Evolutionary conservation across 2,888 invertebrate species (phyloP), one percentile per base, ranked within the genome.

Genomic region (Andrena flavipes): DNA sequence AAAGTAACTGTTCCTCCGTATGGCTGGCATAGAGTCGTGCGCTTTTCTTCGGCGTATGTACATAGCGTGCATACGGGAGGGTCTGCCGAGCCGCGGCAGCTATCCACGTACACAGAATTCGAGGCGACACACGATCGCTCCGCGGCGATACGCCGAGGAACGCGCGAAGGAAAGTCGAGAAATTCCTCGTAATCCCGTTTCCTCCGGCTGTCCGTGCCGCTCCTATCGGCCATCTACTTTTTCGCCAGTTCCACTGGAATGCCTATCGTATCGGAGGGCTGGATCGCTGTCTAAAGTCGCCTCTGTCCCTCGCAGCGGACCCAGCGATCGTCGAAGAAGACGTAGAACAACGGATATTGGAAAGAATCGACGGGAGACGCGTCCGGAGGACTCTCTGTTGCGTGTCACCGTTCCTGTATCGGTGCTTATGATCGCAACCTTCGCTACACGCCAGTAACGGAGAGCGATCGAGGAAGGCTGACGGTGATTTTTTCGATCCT

Each of bases 171-270:
- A 79, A 67, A 79, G 74, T 69, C 84, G 84, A 85, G 77, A 80
- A 84, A 85, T 85, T 85, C 85, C 79, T 23, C 51, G 82, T 77
- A 82, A 85, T 84, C 85, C 84, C 76, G 79, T 73, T 79, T 80
- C 59, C 80, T 68, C 35, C 68, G 35, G 65, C 33, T 33, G 42
- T 35, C 48, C 63, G 65, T 72, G 8, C 79, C 62, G 63, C 69
- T 59, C 76, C 35, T 76, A 76, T 80, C 83, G 70, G 42, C 49
- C 82, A 74, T 82, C 84, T 63, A 70, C 71, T 78, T 84, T 78
- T 84, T 80, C 71, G 23, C 60, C 59, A 26, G 56, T 23, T 60
- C 35, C 29, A 16, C 13, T 33, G 70, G 67, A 78, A 69, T 76
- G 71, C 78, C 74, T 70, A 42, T 42, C 59, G 29, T 82, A 81